Percentiles rank a stretch among this genome's conserved stretches.
Conservation (phyloP, 2,113 vertebrate genomes). For the Maccullochella peelii region DNA sequence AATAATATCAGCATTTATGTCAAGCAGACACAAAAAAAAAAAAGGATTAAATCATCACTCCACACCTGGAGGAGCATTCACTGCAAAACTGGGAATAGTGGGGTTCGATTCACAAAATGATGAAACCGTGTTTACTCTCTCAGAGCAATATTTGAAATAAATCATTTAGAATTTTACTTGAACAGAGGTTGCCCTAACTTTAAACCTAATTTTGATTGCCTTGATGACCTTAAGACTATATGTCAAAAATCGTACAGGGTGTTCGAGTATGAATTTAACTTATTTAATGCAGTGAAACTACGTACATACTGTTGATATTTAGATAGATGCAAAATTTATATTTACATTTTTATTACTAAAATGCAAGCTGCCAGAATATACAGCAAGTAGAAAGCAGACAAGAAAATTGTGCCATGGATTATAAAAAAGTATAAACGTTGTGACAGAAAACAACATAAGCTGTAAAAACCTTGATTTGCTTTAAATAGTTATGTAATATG, state of each 20-base stretch:
- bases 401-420: neutral
- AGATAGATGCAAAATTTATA: no score
- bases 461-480: neutral
- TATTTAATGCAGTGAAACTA: neutral
- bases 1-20: conserved; percentile 4
- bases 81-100: neutral
- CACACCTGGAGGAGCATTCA: conserved; percentile 1
- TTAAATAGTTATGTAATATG: neutral
- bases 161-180: neutral
- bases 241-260: neutral
- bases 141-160: neutral
- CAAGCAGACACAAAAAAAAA: conserved; percentile 21
- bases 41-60: conserved; percentile 18
- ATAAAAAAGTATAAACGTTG: neutral
- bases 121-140: neutral
- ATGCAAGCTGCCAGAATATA: neutral
- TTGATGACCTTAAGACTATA: neutral
- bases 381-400: neutral
- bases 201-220: neutral
- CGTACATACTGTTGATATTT: neutral
- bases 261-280: neutral
- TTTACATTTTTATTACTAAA: neutral
- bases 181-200: neutral
- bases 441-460: neutral
- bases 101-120: conserved; percentile 10